These are phyloP conservation scores for Stenolophus ochropezus DNA, from an alignment of 2,888 invertebrate genomes.

Conservation along the genomic window DNA sequence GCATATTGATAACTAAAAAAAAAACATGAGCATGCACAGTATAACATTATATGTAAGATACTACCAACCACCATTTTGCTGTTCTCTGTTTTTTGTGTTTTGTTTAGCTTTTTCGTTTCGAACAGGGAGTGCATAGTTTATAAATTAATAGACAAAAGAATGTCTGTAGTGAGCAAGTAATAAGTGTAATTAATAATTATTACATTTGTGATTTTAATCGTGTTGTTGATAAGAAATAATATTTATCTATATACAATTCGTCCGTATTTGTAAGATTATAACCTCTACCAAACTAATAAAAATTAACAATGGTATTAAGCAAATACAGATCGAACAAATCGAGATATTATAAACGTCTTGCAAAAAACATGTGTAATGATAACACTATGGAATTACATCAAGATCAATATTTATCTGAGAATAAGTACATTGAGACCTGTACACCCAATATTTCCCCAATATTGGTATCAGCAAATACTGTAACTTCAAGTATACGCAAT, in stretches of 20 bases:
- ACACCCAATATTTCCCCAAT: not conserved
- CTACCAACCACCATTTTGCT: not conserved
- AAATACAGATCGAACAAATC: not conserved
- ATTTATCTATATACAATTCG: not conserved
- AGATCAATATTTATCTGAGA: not conserved
- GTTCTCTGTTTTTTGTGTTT: too few species aligned
- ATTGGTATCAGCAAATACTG: not conserved
- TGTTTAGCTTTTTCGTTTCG: too few species aligned
- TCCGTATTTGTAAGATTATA: not conserved
- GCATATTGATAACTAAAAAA: too few species aligned
- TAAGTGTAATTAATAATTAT: not conserved
- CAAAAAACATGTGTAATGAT: not conserved
- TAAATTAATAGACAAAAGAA: not conserved
- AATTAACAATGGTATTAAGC: not conserved
- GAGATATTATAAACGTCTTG: not conserved
- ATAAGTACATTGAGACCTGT: not conserved
- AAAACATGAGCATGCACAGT: not conserved
- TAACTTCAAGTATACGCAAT: not conserved
- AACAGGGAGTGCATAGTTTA: too few species aligned
- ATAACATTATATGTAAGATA: not conserved
- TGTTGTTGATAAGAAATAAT: not conserved
- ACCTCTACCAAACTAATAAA: not conserved
- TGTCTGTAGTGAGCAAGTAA: not conserved
- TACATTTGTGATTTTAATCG: not conserved
- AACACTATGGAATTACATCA: not conserved